Conservation (phyloP, 1,140 invertebrate genomes). For the Sycophila sp. region DNA sequence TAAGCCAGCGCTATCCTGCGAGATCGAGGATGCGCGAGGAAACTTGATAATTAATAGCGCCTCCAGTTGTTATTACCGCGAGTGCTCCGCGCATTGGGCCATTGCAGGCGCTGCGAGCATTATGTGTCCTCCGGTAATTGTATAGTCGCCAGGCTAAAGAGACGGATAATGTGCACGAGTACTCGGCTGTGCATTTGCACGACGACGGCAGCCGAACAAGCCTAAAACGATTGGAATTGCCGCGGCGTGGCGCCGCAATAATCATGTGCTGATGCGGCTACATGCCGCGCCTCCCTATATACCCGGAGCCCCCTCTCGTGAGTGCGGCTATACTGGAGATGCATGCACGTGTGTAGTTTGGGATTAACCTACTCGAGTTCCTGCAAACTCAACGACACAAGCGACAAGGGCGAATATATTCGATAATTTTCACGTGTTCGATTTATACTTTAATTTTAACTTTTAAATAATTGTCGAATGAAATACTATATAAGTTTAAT, state of each 20-base stretch:
- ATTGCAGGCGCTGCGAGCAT: not conserved
- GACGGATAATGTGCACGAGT: not conserved
- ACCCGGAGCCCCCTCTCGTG: too few relatives aligned
- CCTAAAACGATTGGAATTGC: constrained; percentile 1
- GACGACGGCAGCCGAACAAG: not conserved
- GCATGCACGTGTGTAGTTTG: too few relatives aligned
- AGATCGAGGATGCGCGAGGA: not conserved
- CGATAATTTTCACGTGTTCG: too few relatives aligned
- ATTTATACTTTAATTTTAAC: too few relatives aligned
- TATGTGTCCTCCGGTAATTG: not conserved
- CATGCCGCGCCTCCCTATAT: not conserved
- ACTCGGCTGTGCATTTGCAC: not conserved
- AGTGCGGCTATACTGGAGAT: too few relatives aligned
- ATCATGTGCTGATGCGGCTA: constrained; percentile 12
- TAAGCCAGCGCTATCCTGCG: not conserved
- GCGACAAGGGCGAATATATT: too few relatives aligned
- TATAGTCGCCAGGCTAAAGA: not conserved
- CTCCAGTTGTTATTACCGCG: too few relatives aligned
- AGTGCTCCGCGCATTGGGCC: not conserved
- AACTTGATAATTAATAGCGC: not conserved
- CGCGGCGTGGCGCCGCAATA: constrained; percentile 1
- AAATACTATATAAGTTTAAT: too few relatives aligned
- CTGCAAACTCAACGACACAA: too few relatives aligned
- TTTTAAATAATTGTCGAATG: too few relatives aligned
- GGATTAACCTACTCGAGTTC: too few relatives aligned